Evolutionary conservation across 2,888 invertebrate species (phyloP).

Genomic region (Agonum fuliginosum): DNA sequence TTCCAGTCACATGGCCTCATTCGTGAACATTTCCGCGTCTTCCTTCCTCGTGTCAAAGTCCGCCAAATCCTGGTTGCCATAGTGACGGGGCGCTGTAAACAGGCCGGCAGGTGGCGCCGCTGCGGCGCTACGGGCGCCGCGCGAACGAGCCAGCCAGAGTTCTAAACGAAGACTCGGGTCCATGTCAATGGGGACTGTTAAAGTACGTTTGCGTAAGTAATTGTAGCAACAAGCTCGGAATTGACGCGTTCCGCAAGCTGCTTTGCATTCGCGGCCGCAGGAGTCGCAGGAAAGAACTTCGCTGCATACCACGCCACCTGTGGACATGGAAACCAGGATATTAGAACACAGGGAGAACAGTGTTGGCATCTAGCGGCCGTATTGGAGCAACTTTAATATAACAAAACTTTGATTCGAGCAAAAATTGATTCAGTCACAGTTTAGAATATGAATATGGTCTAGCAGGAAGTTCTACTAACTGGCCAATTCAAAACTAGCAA

Average conservation of each 20-base stretch:
- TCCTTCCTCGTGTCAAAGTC: slow-evolving; percentile 9
- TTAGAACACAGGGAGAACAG: too few relatives aligned
- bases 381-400: too few relatives aligned
- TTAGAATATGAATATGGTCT: too few relatives aligned
- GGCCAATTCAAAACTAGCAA: too few relatives aligned
- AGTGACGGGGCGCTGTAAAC: slow-evolving; percentile 1
- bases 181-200: slow-evolving; percentile 65
- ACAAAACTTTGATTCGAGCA: too few relatives aligned
- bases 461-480: too few relatives aligned
- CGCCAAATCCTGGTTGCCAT: background rate
- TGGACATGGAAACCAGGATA: background rate
- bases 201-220: slow-evolving; percentile 78
- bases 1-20: slow-evolving; percentile 30
- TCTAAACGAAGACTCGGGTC: slow-evolving; percentile 70
- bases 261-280: slow-evolving; percentile 81
- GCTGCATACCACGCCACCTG: slow-evolving; percentile 74
- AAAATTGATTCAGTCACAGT: too few relatives aligned
- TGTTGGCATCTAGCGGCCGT: too few relatives aligned
- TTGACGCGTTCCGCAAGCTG: slow-evolving; percentile 81
- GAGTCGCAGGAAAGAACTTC: slow-evolving; percentile 80
- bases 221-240: slow-evolving; percentile 85
- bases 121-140: slow-evolving; percentile 63
- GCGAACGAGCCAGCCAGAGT: slow-evolving; percentile 70
- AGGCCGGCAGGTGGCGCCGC: slow-evolving; percentile 1
- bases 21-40: background rate